These are phyloP conservation scores for Acanthurus leucopareius DNA, from an alignment of 2,797 vertebrate genomes.

Conservation along the genomic window DNA sequence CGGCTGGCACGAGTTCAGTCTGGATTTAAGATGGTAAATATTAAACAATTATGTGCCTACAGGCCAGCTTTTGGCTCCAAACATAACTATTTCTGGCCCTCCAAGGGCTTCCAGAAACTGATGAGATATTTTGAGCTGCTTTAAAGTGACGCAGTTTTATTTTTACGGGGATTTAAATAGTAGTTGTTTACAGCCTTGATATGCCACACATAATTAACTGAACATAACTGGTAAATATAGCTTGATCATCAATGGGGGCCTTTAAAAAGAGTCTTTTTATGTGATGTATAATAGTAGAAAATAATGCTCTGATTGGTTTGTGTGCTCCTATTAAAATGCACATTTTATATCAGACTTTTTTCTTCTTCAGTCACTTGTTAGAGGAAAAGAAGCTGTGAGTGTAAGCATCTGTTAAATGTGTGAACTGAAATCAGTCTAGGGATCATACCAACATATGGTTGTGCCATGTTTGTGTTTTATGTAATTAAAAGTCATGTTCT, in stretches of 20 bases:
- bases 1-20: conserved; percentile 43
- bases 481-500: conserved; percentile 65
- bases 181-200: neutral
- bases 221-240: conserved; percentile 21
- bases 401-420: conserved; percentile 63
- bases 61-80: conserved; percentile 38
- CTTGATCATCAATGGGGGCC: conserved; percentile 2
- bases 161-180: conserved; percentile 46
- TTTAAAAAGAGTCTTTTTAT: neutral
- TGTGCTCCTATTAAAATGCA: conserved; percentile 16
- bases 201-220: conserved; percentile 43
- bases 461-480: conserved; percentile 61
- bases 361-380: conserved; percentile 34
- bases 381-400: conserved; percentile 8
- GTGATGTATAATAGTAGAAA: neutral
- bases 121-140: conserved; percentile 57
- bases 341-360: neutral
- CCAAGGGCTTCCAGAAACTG: conserved; percentile 32
- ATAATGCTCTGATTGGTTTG: neutral
- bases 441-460: conserved; percentile 63
- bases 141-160: conserved; percentile 52
- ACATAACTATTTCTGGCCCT: conserved; percentile 41
- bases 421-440: conserved; percentile 43
- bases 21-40: conserved; percentile 54
- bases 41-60: conserved; percentile 35